Base-by-base conservation (phyloP, 2,113 vertebrate genomes). In the Merops nubicus region DNA sequence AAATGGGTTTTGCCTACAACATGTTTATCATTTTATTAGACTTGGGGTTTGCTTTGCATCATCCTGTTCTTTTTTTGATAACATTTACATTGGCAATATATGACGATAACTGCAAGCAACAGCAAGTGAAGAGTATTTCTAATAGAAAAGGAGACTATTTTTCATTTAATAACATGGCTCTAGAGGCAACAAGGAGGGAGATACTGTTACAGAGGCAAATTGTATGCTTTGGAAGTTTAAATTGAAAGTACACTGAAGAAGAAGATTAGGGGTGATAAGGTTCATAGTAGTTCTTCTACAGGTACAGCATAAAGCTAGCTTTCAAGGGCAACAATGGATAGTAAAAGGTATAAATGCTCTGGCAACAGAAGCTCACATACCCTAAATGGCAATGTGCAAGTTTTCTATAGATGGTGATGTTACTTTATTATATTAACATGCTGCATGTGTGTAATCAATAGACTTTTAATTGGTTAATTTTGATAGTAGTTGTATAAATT, bases 401-500 rank as follows among this genome's bases (percentile, higher is more conserved):
- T 95, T 95, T 94, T 95, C 81, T 91, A 7, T 64, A 79, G 85
- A 63, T 70, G 69, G 42, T 3, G 21, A 91, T 93, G 45, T 73
- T 98, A 62, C 86, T 95, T 96, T 64, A 93, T 97, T 97, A 72
- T 53, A 89, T 96, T 94, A 95, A 97, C 68, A 89, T 93, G 96
- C 93, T 96, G 72, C 88, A 81, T 80, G 56, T 93, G 53, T 78
- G 91, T 97, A 96, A 97, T 98, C 96, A 94, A 93, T 93, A 51
- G 33, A 67, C 31, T 97, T 95, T 91, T 89, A 95, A 89, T 95
- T 83, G 94, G 96, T 95, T 96, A 96, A 93, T 72, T 96, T 89
- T 96, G 96, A 94, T 96, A 95, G 91, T 93, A 87, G 96, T 97
- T 96, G 63, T 92, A 86, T 83, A n/a, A n/a, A 97, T 97, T 96